phyloP scores from a whole-genome alignment of 1,140 invertebrate species.

The Nasonia vitripennis region DNA sequence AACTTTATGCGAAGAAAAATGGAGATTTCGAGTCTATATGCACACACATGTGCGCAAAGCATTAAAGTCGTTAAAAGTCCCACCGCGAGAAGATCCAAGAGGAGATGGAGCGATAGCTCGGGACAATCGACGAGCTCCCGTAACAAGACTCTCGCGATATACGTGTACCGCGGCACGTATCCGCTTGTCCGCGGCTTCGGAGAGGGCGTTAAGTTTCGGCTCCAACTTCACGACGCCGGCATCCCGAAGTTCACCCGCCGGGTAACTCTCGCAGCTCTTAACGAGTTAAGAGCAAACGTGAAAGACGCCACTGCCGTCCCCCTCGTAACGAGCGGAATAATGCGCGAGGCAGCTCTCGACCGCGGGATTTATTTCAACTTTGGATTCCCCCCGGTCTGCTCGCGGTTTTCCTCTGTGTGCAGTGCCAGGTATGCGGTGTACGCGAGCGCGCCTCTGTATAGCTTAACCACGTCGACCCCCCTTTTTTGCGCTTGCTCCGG shows the following conservation, averaged over 20 bases:
- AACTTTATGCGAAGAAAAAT: background rate
- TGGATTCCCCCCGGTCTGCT: background rate
- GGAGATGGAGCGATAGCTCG: background rate
- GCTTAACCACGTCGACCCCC: too few species aligned
- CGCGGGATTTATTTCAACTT: constrained; percentile 47
- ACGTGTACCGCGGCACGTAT: background rate
- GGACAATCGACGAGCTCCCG: background rate
- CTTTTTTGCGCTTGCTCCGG: background rate
- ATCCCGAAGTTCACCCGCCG: constrained; percentile 23
- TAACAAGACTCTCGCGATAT: constrained; percentile 20
- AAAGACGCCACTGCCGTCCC: constrained; percentile 51
- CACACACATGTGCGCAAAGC: background rate
- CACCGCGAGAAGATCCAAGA: background rate
- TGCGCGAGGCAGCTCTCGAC: constrained; percentile 50
- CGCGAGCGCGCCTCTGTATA: too few species aligned
- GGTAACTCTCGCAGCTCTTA: constrained; percentile 56
- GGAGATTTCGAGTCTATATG: background rate
- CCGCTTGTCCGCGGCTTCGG: background rate
- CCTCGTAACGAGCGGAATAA: constrained; percentile 59
- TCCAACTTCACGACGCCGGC: constrained; percentile 11
- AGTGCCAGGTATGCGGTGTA: background rate
- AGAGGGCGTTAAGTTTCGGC: constrained; percentile 8
- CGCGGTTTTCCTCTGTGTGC: background rate
- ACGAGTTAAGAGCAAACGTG: constrained; percentile 59
- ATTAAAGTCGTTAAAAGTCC: background rate